These are phyloP conservation scores for Drosophila monieri DNA, from an alignment of 2,888 invertebrate genomes.

Conservation along the genomic window DNA sequence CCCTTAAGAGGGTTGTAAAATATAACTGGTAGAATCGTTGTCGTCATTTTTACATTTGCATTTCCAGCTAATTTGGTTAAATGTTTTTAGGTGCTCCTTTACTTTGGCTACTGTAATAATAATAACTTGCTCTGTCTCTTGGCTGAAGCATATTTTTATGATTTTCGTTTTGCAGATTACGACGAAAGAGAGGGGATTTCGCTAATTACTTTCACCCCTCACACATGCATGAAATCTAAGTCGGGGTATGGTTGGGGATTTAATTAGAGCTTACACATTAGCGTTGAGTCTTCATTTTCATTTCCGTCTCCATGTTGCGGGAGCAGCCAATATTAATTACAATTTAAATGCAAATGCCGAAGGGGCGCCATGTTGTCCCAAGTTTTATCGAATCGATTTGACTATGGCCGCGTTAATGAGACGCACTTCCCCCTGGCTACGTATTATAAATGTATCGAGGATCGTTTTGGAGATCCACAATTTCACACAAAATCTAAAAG, in stretches of 20 bases:
- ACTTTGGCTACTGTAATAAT: constrained; percentile 59
- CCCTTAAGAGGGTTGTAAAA: constrained; percentile 62
- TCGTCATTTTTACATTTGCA: constrained; percentile 80
- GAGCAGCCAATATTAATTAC: constrained; percentile 59
- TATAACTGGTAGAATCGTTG: constrained; percentile 62
- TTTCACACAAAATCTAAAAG: constrained; percentile 56
- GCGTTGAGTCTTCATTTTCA: constrained; percentile 62
- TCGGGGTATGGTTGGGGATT: constrained; percentile 28
- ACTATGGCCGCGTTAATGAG: constrained; percentile 57
- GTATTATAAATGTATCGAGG: not conserved
- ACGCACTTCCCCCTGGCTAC: not conserved
- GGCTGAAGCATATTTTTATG: constrained; percentile 75
- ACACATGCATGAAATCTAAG: constrained; percentile 19
- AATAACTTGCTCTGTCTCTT: constrained; percentile 70
- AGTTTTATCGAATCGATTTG: constrained; percentile 42
- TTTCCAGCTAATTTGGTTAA: constrained; percentile 78
- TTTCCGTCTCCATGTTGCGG: constrained; percentile 36
- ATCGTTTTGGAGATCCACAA: constrained; percentile 15
- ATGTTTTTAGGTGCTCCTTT: constrained; percentile 68
- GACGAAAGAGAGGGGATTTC: constrained; percentile 64
- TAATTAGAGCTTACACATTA: constrained; percentile 72
- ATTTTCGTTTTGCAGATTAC: constrained; percentile 70
- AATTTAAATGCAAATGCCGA: constrained; percentile 66
- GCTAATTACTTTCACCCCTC: constrained; percentile 67
- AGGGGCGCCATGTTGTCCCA: constrained; percentile 53